Base-by-base conservation (phyloP, 2,797 vertebrate genomes). In the Chelmon rostratus region DNA sequence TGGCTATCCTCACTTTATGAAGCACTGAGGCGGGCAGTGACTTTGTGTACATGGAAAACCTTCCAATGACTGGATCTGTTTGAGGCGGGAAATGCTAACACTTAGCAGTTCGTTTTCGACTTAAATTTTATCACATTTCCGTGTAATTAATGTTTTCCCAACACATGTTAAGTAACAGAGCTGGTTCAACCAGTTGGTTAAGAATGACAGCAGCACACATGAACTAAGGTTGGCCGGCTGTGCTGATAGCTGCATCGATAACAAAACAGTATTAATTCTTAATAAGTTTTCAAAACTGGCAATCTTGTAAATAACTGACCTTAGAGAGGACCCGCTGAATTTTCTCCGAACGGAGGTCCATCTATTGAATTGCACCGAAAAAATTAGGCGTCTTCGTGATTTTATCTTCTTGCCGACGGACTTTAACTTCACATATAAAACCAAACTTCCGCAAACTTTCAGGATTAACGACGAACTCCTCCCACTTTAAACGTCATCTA, bases 381-480 rank as follows among this genome's bases (percentile, higher is more conserved):
- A 40, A 42, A 31, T 12, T 5, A 0, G 4, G 1, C 0, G 38
- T 40, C 0, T n/a, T 0, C 49, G 11, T 33, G 18, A 12, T 11
- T 52, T 8, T 1, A n/a, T 11, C 9, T 19, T 59, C 23, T 33
- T 57, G 3, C 5, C 3, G 19, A 35, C 15, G 35, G 9, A 3
- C 59, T 76, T 73, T 3, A 54, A 77, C 79, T 81, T 38, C 0
- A 49, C 40, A 6, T 50, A 3, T 9, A 3, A 35, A 31, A 42
- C 40, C 16, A 81, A 89, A 95, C 94, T 96, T 96, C 96, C 95
- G 94, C 92, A 94, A 93, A 94, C 83, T 87, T 82, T 49, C 19
- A 53, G 13, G 6, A 59, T 56, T 53, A 74, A 67, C 73, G 38
- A 16, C 15, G 12, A 4, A 0, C 2, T 31, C 54, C 86, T 6